These are phyloP conservation scores for Prosapia bicincta DNA, from an alignment of 2,888 invertebrate genomes.

Conservation along the genomic window DNA sequence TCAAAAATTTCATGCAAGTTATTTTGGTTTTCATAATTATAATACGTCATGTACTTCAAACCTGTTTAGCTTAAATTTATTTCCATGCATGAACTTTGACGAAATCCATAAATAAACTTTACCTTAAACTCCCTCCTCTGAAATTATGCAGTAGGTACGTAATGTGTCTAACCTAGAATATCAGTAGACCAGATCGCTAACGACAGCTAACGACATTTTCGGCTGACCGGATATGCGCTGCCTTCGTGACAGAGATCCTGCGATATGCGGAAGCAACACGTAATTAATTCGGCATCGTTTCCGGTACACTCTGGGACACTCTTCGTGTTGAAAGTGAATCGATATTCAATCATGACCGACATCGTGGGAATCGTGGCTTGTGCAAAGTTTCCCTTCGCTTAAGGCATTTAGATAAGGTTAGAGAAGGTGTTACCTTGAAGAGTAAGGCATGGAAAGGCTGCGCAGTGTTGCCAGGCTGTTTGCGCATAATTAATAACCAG, in stretches of 20 bases:
- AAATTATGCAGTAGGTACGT: too few relatives aligned
- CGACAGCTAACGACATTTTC: not conserved
- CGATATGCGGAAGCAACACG: not conserved
- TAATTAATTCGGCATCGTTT: not conserved
- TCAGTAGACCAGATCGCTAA: too few relatives aligned
- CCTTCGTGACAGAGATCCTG: not conserved
- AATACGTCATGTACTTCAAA: too few relatives aligned
- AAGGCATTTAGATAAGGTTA: not conserved
- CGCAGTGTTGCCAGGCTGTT: too few relatives aligned
- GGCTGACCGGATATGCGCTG: not conserved
- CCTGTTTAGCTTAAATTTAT: too few relatives aligned
- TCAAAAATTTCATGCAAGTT: too few relatives aligned
- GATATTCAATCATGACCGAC: not conserved
- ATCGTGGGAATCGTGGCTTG: not conserved
- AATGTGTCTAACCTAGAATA: too few relatives aligned
- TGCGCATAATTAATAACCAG: too few relatives aligned
- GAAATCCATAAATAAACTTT: too few relatives aligned
- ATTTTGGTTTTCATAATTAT: too few relatives aligned
- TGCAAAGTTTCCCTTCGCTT: not conserved
- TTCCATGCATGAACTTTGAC: too few relatives aligned
- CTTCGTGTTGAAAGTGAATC: not conserved
- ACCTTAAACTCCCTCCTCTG: too few relatives aligned
- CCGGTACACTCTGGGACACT: not conserved
- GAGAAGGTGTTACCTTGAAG: not conserved
- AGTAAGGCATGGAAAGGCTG: not conserved